These are phyloP conservation scores for Xanthia icteritia DNA, from an alignment of 2,888 invertebrate genomes.

Conservation along the genomic window DNA sequence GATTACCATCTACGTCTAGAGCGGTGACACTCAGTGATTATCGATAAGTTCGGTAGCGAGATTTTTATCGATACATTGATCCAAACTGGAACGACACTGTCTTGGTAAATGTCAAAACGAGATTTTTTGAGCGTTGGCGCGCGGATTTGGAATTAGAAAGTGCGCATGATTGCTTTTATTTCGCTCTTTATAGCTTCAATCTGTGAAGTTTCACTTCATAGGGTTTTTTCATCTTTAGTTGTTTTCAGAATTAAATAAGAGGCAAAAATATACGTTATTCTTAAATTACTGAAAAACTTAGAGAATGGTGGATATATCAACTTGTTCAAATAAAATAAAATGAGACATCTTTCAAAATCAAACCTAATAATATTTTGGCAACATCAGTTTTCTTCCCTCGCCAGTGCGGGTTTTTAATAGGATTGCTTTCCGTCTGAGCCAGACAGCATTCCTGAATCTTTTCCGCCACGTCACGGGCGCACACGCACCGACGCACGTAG, in stretches of 20 bases:
- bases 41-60: conserved; percentile 77
- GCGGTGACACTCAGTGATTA: conserved; percentile 79
- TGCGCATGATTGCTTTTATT: conserved; percentile 17
- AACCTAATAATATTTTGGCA: conserved; percentile 20
- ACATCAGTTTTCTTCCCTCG: conserved; percentile 13
- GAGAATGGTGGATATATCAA: neutral
- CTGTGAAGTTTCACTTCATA: neutral
- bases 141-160: conserved; percentile 62
- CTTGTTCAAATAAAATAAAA: neutral
- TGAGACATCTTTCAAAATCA: neutral
- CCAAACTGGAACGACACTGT: conserved; percentile 65
- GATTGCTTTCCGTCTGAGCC: conserved; percentile 44
- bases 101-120: conserved; percentile 66
- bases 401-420: conserved; percentile 42
- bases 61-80: conserved; percentile 75
- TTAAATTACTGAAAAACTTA: neutral
- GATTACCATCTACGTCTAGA: conserved; percentile 80
- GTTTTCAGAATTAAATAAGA: neutral
- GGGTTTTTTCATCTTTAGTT: neutral
- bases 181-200: neutral
- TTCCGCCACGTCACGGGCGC: conserved; percentile 41
- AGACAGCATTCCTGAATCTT: conserved; percentile 58
- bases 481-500: conserved; percentile 12
- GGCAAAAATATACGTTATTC: neutral
- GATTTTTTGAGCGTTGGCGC: conserved; percentile 48